phyloP scores from a whole-genome alignment of 2,888 invertebrate genomes.

The Trichogramma dendrolimi region DNA sequence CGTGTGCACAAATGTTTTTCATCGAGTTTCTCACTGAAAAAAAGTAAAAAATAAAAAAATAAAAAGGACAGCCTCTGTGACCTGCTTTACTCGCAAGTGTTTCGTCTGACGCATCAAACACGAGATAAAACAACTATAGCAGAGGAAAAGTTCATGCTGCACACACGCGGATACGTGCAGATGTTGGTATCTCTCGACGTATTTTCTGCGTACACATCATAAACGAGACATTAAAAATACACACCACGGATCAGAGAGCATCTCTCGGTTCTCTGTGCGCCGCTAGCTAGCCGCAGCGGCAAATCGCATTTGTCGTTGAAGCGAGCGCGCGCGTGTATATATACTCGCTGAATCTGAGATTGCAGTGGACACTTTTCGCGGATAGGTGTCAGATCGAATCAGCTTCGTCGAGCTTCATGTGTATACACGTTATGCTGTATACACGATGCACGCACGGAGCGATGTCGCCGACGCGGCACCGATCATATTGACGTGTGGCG shows the following conservation, averaged over 20 bases:
- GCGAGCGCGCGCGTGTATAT: constrained; percentile 4
- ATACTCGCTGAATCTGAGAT: constrained; percentile 24
- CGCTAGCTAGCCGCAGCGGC: constrained; percentile 11
- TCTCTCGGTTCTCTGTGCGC: not conserved
- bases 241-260: not conserved
- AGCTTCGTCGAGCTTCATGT: constrained; percentile 10
- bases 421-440: not conserved
- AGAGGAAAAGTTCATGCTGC: constrained; percentile 17
- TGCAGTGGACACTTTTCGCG: constrained; percentile 25
- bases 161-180: constrained; percentile 2
- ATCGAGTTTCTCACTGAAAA: constrained; percentile 5
- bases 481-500: no score
- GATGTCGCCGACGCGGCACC: no score
- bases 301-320: constrained; percentile 26
- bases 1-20: constrained; percentile 7
- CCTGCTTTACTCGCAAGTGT: no score
- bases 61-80: constrained; percentile 4
- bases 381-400: constrained; percentile 25
- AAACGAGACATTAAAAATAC: constrained; percentile 27
- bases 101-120: no score
- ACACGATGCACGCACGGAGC: no score
- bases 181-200: not conserved
- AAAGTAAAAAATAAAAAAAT: constrained; percentile 5
- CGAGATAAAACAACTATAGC: not conserved
- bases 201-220: constrained; percentile 8